Base-by-base conservation (phyloP, 2,797 vertebrate species). In the Xerus rutilus region DNA sequence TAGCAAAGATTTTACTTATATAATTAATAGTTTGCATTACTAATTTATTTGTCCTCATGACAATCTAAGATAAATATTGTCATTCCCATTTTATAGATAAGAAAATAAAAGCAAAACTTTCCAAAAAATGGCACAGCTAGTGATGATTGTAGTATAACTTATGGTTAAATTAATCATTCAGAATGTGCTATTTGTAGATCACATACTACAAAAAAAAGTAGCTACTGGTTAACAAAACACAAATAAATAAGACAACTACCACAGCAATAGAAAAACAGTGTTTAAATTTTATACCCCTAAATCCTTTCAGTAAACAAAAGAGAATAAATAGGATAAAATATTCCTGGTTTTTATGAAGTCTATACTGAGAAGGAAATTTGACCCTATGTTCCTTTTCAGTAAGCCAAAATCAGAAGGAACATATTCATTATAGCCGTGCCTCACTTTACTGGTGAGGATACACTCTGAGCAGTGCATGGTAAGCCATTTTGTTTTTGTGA, bases 101-200 rank as follows among this genome's bases (percentile, higher is more conserved):
- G 62, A 70, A 72, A 90, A 76, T 1, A 20, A 94, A 91, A 89
- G 77, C n/a, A 3, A 90, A 93, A 88, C 49, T 70, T 67, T 10
- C 47, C 47, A 18, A 73, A 73, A 70, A 28, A 64, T n/a, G 12
- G 7, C 18, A 77, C 4, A 69, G 64, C 30, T 35, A 47, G 10
- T 20, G 45, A 30, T 35, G 6, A 73, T 74, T 92, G 82, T 64
- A 84, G 5, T 69, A 78, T 7, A 83, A 39, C 43, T 73, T 78
- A 12, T 45, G 73, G 11, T 78, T 91, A 84, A 35, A 88, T 81
- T 90, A 76, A 76, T 35, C 74, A 67, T 62, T 39, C 1, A 81
- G 70, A 76, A 15, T 30, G 14, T 89, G 25, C 52, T 74, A 45
- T 67, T 54, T 54, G 28, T 69, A 54, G 49, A 62, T 77, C 39